Percentiles rank a stretch among this genome's conserved stretches.
These are phyloP conservation scores for Hafferia zeledoni DNA, from an alignment of 2,797 vertebrate genomes.

Conservation along the genomic window DNA sequence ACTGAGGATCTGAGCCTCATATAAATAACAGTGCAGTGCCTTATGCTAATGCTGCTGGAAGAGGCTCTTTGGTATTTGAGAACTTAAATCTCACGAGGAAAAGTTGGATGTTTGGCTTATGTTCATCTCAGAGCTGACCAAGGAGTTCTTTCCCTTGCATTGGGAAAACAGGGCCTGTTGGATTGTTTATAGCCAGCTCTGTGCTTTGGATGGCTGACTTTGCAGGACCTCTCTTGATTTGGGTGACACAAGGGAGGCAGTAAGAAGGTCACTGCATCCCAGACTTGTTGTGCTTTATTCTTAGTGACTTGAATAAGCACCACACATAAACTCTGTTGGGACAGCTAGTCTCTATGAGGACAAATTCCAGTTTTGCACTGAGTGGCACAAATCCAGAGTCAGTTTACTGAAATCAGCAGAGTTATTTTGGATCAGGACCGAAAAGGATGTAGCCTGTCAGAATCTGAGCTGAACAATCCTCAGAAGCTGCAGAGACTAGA, in stretches of 20 bases:
- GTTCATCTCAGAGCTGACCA: not conserved
- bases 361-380: not conserved
- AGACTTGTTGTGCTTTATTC: slow-evolving; percentile 1
- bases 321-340: not conserved
- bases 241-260: not conserved
- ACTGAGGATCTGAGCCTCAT: not conserved
- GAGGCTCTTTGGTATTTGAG: slow-evolving; percentile 6
- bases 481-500: slow-evolving; percentile 9
- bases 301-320: not conserved
- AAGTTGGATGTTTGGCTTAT: slow-evolving; percentile 12
- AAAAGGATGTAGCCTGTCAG: not conserved
- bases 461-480: not conserved
- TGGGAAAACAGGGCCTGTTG: slow-evolving; percentile 34
- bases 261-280: not conserved
- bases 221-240: slow-evolving; percentile 1
- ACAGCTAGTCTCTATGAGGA: slow-evolving; percentile 13
- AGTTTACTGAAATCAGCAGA: slow-evolving; percentile 37
- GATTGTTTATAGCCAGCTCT: slow-evolving; percentile 8
- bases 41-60: not conserved
- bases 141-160: not conserved
- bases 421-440: not conserved
- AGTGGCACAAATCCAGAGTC: slow-evolving; percentile 32
- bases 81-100: not conserved
- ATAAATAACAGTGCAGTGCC: not conserved
- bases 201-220: slow-evolving; percentile 39